These are phyloP conservation scores for Dromococcyx pavoninus DNA, from an alignment of 2,797 vertebrate species.

Conservation along the genomic window DNA sequence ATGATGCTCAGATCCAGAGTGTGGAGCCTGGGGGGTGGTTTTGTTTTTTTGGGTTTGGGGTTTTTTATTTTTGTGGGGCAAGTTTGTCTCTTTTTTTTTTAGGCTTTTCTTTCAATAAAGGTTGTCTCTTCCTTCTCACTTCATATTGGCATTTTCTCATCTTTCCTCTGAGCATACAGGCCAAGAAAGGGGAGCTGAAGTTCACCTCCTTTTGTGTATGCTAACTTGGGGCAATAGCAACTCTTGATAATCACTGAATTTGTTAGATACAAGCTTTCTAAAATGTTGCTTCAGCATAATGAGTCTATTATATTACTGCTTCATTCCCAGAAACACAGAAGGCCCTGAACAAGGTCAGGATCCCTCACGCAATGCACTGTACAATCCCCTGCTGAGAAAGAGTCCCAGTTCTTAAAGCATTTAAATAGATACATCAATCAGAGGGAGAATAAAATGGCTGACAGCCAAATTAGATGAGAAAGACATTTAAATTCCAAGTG, in stretches of 20 bases:
- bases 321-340: not conserved
- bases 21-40: not conserved
- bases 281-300: not conserved
- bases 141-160: not conserved
- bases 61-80: not conserved
- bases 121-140: not conserved
- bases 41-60: not conserved
- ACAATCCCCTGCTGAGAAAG: not conserved
- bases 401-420: not conserved
- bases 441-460: not conserved
- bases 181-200: not conserved
- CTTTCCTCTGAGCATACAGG: not conserved
- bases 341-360: not conserved
- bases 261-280: not conserved
- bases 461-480: not conserved
- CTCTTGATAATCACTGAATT: not conserved
- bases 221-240: not conserved
- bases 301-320: not conserved
- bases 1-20: not conserved
- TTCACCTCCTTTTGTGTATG: not conserved
- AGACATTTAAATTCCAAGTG: not conserved
- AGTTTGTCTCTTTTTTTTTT: not conserved
- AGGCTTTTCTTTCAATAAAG: not conserved
- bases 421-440: slow-evolving; percentile 27
- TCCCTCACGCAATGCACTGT: slow-evolving; percentile 1